phyloP scores from a whole-genome alignment of 1,140 invertebrate species.

The Bombus confusus region DNA sequence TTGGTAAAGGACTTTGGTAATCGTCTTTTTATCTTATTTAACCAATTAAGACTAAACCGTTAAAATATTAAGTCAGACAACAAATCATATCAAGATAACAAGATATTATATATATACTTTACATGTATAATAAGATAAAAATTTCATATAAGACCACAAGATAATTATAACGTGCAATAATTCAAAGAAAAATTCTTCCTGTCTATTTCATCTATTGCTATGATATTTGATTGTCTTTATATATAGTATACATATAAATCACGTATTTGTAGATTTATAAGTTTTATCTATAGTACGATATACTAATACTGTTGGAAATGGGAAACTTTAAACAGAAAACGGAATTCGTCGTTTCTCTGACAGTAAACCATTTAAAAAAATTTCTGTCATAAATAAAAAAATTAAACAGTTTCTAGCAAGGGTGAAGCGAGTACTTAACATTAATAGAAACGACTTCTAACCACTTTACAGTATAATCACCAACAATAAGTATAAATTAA shows the following conservation, averaged over 20 bases:
- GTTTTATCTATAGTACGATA: not conserved
- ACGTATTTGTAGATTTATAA: not conserved
- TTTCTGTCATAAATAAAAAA: not conserved
- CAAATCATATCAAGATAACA: not conserved
- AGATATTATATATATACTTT: not conserved
- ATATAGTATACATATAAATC: not conserved
- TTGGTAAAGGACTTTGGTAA: constrained; percentile 6
- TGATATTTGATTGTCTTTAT: constrained; percentile 17
- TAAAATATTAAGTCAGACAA: not conserved
- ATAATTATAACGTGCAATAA: not conserved
- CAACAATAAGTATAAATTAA: not conserved
- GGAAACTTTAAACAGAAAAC: not conserved
- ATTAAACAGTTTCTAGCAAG: not conserved
- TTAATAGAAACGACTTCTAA: not conserved
- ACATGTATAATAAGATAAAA: constrained; percentile 2
- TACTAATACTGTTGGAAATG: not conserved
- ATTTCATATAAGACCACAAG: not conserved
- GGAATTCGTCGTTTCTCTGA: not conserved
- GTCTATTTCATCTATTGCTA: not conserved
- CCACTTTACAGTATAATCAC: not conserved
- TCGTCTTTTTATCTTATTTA: not conserved
- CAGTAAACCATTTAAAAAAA: not conserved
- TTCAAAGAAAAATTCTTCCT: not conserved
- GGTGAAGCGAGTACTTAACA: not conserved
- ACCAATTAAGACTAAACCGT: not conserved